Evolutionary conservation across 2,113 vertebrate species (phyloP), one percentile per base, ranked within the genome.

Genomic region (Gorsachius goisagi): DNA sequence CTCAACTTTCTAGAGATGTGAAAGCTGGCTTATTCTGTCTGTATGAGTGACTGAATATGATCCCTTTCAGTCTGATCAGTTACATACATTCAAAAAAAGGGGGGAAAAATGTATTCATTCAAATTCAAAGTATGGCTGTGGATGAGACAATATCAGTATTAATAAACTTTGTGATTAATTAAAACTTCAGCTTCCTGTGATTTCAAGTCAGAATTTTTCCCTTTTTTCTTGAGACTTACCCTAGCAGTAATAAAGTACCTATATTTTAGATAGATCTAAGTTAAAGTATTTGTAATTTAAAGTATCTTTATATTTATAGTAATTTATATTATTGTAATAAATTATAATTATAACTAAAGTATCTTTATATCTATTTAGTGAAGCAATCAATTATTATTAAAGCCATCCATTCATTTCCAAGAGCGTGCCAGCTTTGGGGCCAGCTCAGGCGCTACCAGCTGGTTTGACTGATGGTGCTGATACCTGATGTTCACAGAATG

Each of bases 31-130:
- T 73, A 22, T 84, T 89, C 6, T 84, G 37, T 67, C 17, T 37
- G 0, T 47, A 6, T 1, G 6, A 69, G 66, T 82, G 56, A 75
- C 39, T 64, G 39, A 68, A 58, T 53, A 33, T 83, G 50, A 60
- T 80, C 11, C 3, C 18, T 88, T 88, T 83, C 67, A 28, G 19
- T 60, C 64, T 69, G 35, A 76, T 73, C 44, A 68, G 21, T 44
- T 68, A 55, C 9, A 33, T 71, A 32, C 4, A 22, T 74, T 62
- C 0, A 28, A 68, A 67, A 71, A 37, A 53, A 28, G 4, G 7
- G 3, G 6, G 2, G 2, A 0, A 26, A 72, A 81, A 39, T 13
- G 1, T 24, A 23, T 45, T 68, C 9, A 2, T 73, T 83, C 73
- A 30, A 53, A 33, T 79, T 33, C 45, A 3, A 86, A 83, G 13